These are phyloP conservation scores for Ips nitidus DNA, from an alignment of 1,140 invertebrate species.

Conservation along the genomic window DNA sequence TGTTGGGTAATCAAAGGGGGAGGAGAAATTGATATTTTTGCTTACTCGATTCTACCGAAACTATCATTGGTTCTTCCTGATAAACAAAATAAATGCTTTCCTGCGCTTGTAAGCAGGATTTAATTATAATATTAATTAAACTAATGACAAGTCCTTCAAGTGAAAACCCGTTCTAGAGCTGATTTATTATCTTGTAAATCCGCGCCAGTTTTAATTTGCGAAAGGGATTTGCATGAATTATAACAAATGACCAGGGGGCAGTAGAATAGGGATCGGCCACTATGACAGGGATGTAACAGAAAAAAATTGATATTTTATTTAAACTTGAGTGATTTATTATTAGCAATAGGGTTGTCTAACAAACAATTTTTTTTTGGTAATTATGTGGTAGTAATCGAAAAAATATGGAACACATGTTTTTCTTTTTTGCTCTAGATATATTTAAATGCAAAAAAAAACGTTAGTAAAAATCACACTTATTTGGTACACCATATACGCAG, in stretches of 20 bases:
- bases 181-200: background rate
- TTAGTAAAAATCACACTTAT: no score
- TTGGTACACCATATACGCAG: no score
- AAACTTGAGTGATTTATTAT: background rate
- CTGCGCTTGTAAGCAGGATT: background rate
- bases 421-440: no score
- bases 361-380: no score
- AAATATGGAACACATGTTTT: no score
- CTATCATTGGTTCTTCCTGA: background rate
- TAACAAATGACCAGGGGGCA: no score
- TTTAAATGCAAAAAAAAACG: no score
- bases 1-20: no score
- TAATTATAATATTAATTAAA: background rate
- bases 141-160: background rate
- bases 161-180: background rate
- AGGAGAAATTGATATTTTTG: no score
- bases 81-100: background rate
- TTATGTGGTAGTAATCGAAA: no score
- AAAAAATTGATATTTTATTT: background rate
- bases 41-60: background rate
- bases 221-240: background rate
- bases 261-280: no score
- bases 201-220: background rate
- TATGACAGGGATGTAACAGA: background rate
- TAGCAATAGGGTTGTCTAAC: background rate